Evolutionary conservation across 2,113 vertebrate genomes (phyloP), one percentile per base, ranked within the genome.

Genomic region (Spilogale gracilis): DNA sequence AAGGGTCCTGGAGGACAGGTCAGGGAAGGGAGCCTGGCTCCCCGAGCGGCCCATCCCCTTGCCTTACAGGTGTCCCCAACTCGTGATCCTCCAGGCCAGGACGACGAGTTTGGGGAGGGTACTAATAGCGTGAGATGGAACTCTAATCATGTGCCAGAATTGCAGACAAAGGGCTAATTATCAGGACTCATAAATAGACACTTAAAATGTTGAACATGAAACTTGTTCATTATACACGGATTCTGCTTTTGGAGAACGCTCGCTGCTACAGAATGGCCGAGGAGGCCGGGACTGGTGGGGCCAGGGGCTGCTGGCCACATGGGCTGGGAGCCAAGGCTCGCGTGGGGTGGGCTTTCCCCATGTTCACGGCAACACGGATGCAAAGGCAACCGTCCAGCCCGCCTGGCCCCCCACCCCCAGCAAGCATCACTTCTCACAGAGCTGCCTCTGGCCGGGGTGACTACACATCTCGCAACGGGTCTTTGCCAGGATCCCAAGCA

Each of bases 401-500:
- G 95, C 95, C 97, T 95, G 92, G 96, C 95, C 96, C 95, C 30
- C 30, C 30, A 11, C 30, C 30, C 65, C 21, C 16, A 8, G 60
- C 8, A 27, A 60, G 23, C 58, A 60, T 30, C 95, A 98, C 96
- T 95, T 91, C 98, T 98, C 97, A 97, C 97, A n/a, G 97, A 88
- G 99, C 65, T 30, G 94, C 96, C 97, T 98, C 96, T 89, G 96
- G 98, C 96, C 76, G 11, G 98, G 98, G 98, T 97, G 98, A 98
- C 98, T 97, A 97, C 98, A 97, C 98, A 61, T 89, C 97, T 98
- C 98, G 98, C 92, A 98, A 93, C 98, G 91, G 97, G 98, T 97
- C 98, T 98, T 95, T 98, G 98, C 98, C 98, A 98, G 98, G 97
- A 98, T 98, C 98, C 98, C 95, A 97, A 98, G 95, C 91, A 73